A percentile compares a stretch with the other conserved stretches of the same genome.
These are phyloP conservation scores for Callopanchax toddi DNA, from an alignment of 2,113 vertebrate genomes.

Conservation along the genomic window DNA sequence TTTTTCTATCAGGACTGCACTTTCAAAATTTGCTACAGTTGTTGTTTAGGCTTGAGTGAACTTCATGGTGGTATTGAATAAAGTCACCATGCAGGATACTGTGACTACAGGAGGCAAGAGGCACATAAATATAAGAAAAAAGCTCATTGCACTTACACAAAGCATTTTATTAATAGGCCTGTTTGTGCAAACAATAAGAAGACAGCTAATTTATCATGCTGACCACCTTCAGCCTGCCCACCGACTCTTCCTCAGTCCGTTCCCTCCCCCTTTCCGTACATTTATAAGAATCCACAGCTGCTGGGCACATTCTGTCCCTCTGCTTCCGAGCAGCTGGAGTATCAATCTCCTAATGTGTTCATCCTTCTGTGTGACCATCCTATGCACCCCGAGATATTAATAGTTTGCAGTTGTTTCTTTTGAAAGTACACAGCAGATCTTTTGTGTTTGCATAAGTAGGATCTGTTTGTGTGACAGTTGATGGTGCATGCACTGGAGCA, in stretches of 20 bases:
- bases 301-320: conserved; percentile 72
- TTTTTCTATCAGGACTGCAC: conserved; percentile 27
- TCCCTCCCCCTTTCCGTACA: conserved; percentile 27
- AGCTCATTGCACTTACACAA: background rate
- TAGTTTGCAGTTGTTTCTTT: conserved; percentile 72
- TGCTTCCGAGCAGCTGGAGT: conserved; percentile 77
- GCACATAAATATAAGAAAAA: background rate
- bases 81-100: too few species aligned
- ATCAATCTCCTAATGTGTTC: conserved; percentile 63
- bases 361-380: conserved; percentile 50
- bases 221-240: conserved; percentile 12
- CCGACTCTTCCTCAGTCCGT: conserved; percentile 8
- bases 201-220: conserved; percentile 1
- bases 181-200: background rate
- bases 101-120: too few species aligned
- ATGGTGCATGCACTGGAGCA: conserved; percentile 24
- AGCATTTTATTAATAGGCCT: background rate
- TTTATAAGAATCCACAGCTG: conserved; percentile 75
- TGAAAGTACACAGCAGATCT: conserved; percentile 69
- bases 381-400: conserved; percentile 62
- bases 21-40: conserved; percentile 47
- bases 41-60: conserved; percentile 37
- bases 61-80: too few species aligned
- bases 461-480: conserved; percentile 66
- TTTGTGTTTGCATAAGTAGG: conserved; percentile 72